These are phyloP conservation scores for Hylomyscus alleni DNA, from an alignment of 2,797 vertebrate genomes.

Conservation along the genomic window DNA sequence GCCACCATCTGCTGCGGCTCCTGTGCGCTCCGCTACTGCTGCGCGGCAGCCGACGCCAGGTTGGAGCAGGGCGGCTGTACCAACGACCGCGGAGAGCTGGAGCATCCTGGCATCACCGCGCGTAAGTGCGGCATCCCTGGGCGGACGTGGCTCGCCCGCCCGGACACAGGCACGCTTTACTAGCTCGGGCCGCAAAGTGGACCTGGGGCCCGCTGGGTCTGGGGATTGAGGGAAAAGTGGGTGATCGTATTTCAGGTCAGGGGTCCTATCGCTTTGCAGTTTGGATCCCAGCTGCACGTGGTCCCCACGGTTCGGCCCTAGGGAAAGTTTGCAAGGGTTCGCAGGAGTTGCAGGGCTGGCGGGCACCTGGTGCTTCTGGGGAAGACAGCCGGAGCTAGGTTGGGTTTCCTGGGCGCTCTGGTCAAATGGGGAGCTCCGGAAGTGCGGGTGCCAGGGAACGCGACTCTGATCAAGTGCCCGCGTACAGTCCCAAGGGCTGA, in stretches of 20 bases:
- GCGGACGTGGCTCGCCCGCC: too few species aligned
- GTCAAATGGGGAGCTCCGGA: background rate
- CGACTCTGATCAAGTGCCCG: background rate
- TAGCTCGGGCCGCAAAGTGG: background rate
- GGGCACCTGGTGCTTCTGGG: background rate
- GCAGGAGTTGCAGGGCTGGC: background rate
- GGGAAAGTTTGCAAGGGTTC: background rate
- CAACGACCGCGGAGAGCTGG: conserved; percentile 94
- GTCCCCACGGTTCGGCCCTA: background rate
- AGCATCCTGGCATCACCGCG: conserved; percentile 91
- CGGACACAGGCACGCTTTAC: too few species aligned
- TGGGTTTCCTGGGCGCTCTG: background rate
- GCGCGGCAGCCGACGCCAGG: conserved; percentile 94
- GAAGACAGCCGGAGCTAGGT: background rate
- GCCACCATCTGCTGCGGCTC: conserved; percentile 98
- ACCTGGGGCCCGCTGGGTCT: too few species aligned
- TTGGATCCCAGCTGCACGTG: background rate
- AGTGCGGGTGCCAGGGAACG: background rate
- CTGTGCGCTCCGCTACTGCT: conserved; percentile 97
- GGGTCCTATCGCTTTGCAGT: background rate
- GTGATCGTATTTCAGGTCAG: background rate
- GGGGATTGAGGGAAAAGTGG: background rate
- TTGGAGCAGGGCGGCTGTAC: conserved; percentile 97
- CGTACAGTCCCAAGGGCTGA: background rate
- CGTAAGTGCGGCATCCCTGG: conserved; percentile 90